These are phyloP conservation scores for Clytia hemisphaerica DNA, from an alignment of 30 jellyfish, hydroid and myxozoan genomes.

Conservation along the genomic window DNA sequence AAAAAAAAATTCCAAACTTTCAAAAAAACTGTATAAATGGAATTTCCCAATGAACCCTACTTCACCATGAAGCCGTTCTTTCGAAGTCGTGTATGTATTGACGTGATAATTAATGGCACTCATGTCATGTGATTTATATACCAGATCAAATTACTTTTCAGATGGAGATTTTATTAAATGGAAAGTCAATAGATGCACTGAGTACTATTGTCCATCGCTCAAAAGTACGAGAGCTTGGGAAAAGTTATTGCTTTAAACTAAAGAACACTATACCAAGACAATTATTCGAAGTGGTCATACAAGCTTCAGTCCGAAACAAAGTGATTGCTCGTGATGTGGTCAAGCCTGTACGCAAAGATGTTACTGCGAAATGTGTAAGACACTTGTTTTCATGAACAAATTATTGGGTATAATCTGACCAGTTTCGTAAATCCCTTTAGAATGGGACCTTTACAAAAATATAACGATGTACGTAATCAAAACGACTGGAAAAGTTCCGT, in stretches of 20 bases:
- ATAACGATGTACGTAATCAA: no score
- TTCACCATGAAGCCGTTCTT: background rate
- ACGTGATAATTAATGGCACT: background rate
- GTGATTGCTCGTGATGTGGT: conserved; percentile 85
- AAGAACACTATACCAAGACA: conserved; percentile 80
- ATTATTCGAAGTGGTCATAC: conserved; percentile 79
- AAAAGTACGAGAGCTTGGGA: conserved; percentile 46
- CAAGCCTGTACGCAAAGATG: conserved; percentile 74
- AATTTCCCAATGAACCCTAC: no score
- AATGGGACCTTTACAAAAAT: no score
- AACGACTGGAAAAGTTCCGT: no score
- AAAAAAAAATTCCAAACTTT: no score
- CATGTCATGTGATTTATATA: background rate
- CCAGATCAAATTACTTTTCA: conserved; percentile 5
- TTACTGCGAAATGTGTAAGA: conserved; percentile 93
- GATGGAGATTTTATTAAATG: conserved; percentile 73
- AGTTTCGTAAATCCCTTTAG: no score
- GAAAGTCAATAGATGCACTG: conserved; percentile 75
- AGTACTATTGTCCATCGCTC: conserved; percentile 58
- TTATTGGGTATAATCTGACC: no score
- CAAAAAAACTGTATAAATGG: no score
- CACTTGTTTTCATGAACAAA: no score
- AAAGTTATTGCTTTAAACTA: conserved; percentile 43
- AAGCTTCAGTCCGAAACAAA: conserved; percentile 68
- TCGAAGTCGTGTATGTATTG: background rate